These are phyloP conservation scores for Noctua pronuba DNA, from an alignment of 2,888 invertebrate genomes.

Conservation along the genomic window DNA sequence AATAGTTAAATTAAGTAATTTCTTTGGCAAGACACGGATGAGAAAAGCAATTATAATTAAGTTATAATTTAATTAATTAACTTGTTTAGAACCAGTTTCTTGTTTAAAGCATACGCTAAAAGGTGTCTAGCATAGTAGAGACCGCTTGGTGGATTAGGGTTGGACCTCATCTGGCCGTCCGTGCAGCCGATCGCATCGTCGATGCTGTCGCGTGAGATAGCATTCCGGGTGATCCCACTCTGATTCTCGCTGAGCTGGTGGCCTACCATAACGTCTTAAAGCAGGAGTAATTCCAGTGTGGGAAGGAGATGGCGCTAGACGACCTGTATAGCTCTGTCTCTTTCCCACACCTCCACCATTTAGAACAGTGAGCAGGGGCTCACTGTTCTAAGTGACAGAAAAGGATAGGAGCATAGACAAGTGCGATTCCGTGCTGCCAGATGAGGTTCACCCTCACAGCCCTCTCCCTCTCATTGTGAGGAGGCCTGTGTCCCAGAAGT, in stretches of 20 bases:
- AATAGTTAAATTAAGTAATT: slow-evolving; percentile 33
- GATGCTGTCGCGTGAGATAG: not conserved
- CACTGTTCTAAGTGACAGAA: too few species aligned
- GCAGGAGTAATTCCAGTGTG: too few species aligned
- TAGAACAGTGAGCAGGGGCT: too few species aligned
- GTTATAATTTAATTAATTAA: slow-evolving; percentile 35
- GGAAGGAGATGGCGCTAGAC: too few species aligned
- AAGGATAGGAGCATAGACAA: not conserved
- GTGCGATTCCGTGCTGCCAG: not conserved
- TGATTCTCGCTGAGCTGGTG: not conserved
- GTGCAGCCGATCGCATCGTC: too few species aligned
- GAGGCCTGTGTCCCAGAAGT: not conserved
- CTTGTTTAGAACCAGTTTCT: not conserved
- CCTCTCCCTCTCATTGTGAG: not conserved
- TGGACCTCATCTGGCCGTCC: not conserved
- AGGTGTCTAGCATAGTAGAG: not conserved
- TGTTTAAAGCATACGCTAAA: not conserved
- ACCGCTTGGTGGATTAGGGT: not conserved
- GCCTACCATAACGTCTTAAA: too few species aligned
- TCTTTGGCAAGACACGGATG: slow-evolving; percentile 41
- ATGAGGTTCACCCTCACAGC: not conserved
- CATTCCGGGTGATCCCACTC: not conserved
- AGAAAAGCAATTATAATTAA: slow-evolving; percentile 43
- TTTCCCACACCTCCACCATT: too few species aligned
- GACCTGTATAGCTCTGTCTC: too few species aligned